Base-by-base conservation (phyloP, 1,140 invertebrate species). In the Elysia chlorotica region DNA sequence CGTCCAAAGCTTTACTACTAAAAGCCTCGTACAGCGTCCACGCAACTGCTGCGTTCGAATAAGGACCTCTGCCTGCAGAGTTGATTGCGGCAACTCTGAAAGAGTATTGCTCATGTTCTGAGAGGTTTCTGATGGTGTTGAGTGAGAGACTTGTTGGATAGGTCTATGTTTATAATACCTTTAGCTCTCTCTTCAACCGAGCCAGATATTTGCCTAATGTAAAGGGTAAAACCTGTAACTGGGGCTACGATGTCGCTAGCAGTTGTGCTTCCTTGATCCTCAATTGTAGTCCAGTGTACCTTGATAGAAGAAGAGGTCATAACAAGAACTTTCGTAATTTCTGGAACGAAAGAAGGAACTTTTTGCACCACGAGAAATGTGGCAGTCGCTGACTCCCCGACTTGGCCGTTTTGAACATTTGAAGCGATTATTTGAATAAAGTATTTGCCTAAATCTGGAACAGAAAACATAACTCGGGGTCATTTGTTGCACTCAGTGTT, bases 231-330 rank as follows among this genome's bases (percentile, higher is more conserved):
- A 1, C 66, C 66, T n/a, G 66, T 56, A 5, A 69, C 65, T 30
- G 37, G 37, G 6, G 65, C 33, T 14, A 19, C n/a, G 23, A 36
- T 14, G 10, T 2, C 25, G 17, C 5, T 67, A 2, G 37, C 4
- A 30, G 41, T 36, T 21, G 28, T 4, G 2, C n/a, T n/a, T n/a
- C n/a, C n/a, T n/a, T n/a, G n/a, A n/a, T n/a, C n/a, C n/a, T n/a
- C n/a, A n/a, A 54, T 30, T 36, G 33, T 4, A 2, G 66, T 69
- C 66, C 66, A 69, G 33, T 56, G 54, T 21, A 69, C 17, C 53
- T 5, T 3, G 23, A 57, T 23, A 5, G 2, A 2, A 25, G 3
- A 4, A 2, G 41, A 19, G 25, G 5, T 57, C 17, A 69, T 6
- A 35, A 31, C 30, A 17, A 30, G 3, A 25, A 69, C 25, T 37